Conservation (phyloP, 2,888 invertebrate genomes). For the Eupithecia dodoneata region DNA sequence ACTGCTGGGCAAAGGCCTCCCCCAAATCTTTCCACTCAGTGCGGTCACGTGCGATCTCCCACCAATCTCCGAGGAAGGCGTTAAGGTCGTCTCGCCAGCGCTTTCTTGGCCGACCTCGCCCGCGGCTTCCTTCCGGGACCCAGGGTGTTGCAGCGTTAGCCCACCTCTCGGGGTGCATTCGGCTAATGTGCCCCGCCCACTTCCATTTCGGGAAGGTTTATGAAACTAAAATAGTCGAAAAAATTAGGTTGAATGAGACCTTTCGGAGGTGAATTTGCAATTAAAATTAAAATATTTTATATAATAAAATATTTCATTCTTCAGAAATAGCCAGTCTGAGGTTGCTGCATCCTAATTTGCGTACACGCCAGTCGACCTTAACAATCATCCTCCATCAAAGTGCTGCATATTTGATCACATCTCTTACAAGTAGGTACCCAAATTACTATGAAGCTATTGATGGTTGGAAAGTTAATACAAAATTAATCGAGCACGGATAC, state of each 20-base stretch:
- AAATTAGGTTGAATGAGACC: background rate
- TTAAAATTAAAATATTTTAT: no score
- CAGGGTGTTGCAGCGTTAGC: no score
- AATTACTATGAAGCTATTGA: background rate
- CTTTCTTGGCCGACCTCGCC: no score
- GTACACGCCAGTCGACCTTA: background rate
- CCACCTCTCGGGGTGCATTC: no score
- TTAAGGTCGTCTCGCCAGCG: no score
- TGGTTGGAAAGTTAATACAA: background rate
- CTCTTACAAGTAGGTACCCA: background rate
- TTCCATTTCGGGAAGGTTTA: background rate
- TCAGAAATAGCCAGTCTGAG: no score
- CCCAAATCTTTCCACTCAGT: no score
- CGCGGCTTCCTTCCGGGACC: no score
- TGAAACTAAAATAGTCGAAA: background rate
- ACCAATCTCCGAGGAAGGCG: no score
- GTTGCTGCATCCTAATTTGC: background rate
- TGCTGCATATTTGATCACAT: background rate
- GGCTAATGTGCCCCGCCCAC: no score
- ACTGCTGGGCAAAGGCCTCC: no score
- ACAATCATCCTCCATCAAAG: background rate
- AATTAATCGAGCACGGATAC: background rate
- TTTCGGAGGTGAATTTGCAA: background rate
- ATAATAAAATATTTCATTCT: background rate
- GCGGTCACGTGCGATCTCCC: no score